phyloP scores from a whole-genome alignment of 2,113 vertebrate genomes.

The Megaleporinus macrocephalus region DNA sequence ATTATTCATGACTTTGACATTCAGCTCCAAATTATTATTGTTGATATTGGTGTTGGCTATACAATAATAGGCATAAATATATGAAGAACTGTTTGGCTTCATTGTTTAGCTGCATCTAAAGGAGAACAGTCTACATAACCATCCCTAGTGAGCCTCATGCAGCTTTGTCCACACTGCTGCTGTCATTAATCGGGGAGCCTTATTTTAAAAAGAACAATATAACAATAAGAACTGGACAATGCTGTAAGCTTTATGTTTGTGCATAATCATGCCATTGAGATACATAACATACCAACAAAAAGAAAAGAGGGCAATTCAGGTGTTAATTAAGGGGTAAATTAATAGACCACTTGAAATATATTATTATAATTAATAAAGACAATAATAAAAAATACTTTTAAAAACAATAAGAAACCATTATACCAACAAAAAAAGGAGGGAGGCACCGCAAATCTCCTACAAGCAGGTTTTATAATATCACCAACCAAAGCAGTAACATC shows the following conservation, averaged over 20 bases:
- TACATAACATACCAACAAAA: neutral
- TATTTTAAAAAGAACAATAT: no score
- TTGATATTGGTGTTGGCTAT: no score
- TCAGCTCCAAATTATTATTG: no score
- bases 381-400: neutral
- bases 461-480: conserved; percentile 14
- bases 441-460: conserved; percentile 4
- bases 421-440: conserved; percentile 53
- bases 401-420: conserved; percentile 20
- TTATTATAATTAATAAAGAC: neutral
- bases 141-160: no score
- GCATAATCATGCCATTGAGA: neutral
- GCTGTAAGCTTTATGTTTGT: neutral
- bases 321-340: neutral
- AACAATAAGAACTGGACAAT: no score
- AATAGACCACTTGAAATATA: neutral
- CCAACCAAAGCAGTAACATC: neutral
- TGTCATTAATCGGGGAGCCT: no score
- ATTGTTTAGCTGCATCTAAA: no score
- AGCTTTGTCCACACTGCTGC: no score
- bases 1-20: no score
- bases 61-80: no score
- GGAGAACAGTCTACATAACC: no score
- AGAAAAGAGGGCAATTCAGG: neutral
- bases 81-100: no score